Evolutionary conservation across 2,888 invertebrate genomes (phyloP), one percentile per base, ranked within the genome.

Genomic region (Pyrocoelia pectoralis): DNA sequence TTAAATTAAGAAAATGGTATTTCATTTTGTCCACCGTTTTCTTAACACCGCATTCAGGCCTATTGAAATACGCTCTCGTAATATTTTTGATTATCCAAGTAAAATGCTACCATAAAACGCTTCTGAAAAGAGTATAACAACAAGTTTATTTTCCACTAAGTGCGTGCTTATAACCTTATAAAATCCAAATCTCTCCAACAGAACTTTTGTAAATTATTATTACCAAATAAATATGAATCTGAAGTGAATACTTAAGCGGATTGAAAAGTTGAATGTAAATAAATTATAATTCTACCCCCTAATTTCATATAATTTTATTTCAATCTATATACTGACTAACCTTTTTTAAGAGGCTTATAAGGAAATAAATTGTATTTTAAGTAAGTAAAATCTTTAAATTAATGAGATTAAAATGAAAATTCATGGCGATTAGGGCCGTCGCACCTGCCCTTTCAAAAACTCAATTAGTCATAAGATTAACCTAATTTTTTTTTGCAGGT

Each of bases 71-170:
- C 28, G 57, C 17, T 38, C 50, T 41, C 24, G 40, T 54, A 60
- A 54, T 54, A 54, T 54, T 60, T 52, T 60, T 54, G 54, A 60
- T 54, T 49, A 60, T 49, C 43, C 40, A 40, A 60, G 54, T 60
- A 50, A 60, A 60, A 43, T 54, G 54, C 13, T 24, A 18, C 54
- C 50, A 48, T 60, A 33, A 60, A 54, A 58, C 38, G 52, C 48
- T 48, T 41, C 58, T 33, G 52, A 52, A 24, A 52, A 58, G 46
- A 52, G 58, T 52, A 52, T 51, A 51, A 52, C 28, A 29, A 51
- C 38, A 43, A 51, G 40, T 58, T 58, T 41, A 58, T 52, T 51
- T 52, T 38, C 17, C 15, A 18, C 17, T 24, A 38, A 52, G 58
- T 58, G 58, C 58, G 58, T 58, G 28, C 52, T 58, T 58, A 52